Base-by-base conservation (phyloP, 2,888 invertebrate species). In the Oligia latruncula region DNA sequence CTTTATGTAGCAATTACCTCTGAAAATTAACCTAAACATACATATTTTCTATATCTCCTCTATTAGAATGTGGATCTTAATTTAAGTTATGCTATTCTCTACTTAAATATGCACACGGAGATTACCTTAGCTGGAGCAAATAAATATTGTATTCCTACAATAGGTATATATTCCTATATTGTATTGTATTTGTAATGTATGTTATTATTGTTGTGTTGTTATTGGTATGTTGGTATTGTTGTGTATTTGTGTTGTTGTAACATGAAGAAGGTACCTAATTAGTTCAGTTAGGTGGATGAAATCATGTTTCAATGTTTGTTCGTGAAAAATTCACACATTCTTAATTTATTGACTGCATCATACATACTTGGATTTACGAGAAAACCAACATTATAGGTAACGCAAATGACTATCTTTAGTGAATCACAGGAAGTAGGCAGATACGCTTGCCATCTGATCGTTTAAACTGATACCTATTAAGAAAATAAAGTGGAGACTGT, bases 401-500 rank as follows among this genome's bases (percentile, higher is more conserved):
- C 35, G 9, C 73, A 73, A 74, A 83, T 73, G 2, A 75, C 46
- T 60, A 79, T 76, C 67, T 74, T 84, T 29, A 40, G 46, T 74
- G 65, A 76, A 85, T 74, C 70, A 68, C 68, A 85, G 78, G 81
- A 83, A 66, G 73, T 67, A 43, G 74, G 73, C 65, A 43, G 74
- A 73, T 15, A 77, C 55, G 78, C 43, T 80, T 75, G 68, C 65
- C 73, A 80, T 82, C 78, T 79, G 81, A 81, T 82, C 67, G 71
- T 74, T 82, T 66, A 81, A 85, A 83, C 68, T 77, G 80, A 81
- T 86, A 60, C 58, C 9, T 60, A 82, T 82, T 75, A 83, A 73
- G 72, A 83, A 74, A 81, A 77, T 85, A 79, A 84, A 80, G 60
- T 79, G 79, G 78, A 79, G 79, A 79, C 62, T 67, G 77, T 86